These are phyloP conservation scores for Sipha flava DNA, from an alignment of 1,140 invertebrate species.

Conservation along the genomic window DNA sequence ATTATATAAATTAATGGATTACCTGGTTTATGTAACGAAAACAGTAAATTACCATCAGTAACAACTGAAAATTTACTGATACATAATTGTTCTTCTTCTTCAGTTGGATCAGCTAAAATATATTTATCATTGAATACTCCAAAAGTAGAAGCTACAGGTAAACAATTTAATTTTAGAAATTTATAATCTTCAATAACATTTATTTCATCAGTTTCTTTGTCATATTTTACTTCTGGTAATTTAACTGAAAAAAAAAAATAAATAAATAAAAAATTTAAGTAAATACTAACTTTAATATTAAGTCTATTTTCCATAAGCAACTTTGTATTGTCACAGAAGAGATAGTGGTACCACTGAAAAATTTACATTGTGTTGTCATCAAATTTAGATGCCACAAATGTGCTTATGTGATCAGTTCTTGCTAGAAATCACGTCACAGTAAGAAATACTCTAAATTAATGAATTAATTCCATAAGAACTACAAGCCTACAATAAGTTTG, in stretches of 20 bases:
- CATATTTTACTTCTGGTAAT: conserved; percentile 57
- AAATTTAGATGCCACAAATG: too few relatives aligned
- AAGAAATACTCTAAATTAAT: too few relatives aligned
- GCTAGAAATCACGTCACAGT: too few relatives aligned
- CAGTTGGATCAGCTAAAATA: conserved; percentile 50
- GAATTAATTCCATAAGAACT: too few relatives aligned
- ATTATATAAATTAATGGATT: background rate
- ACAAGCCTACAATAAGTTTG: too few relatives aligned
- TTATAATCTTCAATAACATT: conserved; percentile 49
- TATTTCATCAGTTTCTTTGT: conserved; percentile 55
- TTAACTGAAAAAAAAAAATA: conserved; percentile 51
- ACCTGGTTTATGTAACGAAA: conserved; percentile 47
- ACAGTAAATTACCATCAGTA: conserved; percentile 42
- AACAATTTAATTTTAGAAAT: conserved; percentile 49
- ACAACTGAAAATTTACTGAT: conserved; percentile 34
- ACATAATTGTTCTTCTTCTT: conserved; percentile 50
- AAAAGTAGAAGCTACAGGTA: conserved; percentile 62
- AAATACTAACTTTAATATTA: too few relatives aligned
- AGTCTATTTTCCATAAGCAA: too few relatives aligned
- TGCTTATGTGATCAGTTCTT: too few relatives aligned
- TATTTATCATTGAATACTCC: conserved; percentile 61
- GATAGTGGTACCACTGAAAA: too few relatives aligned
- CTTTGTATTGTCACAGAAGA: too few relatives aligned
- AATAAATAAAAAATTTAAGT: too few relatives aligned
- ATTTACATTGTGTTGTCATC: too few relatives aligned